Conservation (phyloP, 2,113 vertebrate species). For the Meriones unguiculatus region DNA sequence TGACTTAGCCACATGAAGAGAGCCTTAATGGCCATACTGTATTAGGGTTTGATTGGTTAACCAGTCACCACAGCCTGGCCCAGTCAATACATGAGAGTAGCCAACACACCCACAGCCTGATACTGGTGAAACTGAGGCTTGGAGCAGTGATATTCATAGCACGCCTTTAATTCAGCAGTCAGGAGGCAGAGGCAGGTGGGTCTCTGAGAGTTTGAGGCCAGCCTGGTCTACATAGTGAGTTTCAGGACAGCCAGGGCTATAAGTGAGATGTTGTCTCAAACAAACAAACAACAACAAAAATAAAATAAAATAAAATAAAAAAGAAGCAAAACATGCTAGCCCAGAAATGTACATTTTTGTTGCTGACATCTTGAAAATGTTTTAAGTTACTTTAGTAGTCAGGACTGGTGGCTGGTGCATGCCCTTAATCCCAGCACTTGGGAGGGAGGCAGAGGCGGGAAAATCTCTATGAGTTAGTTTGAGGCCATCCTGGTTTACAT, state of each 20-base stretch:
- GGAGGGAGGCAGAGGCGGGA: neutral
- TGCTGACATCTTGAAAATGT: neutral
- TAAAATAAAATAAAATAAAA: neutral
- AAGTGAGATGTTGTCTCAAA: neutral
- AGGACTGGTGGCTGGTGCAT: neutral
- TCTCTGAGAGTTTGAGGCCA: neutral
- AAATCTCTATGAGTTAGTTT: neutral
- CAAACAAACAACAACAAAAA: neutral
- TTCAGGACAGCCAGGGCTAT: neutral
- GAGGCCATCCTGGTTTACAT: neutral
- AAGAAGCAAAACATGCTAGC: neutral
- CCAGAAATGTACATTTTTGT: neutral
- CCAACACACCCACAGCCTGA: neutral
- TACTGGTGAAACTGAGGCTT: neutral
- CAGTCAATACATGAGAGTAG: neutral
- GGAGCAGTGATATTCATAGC: neutral
- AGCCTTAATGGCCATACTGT: neutral
- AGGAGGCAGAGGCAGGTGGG: neutral
- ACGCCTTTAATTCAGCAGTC: neutral
- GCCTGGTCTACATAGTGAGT: neutral
- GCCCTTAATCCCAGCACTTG: neutral
- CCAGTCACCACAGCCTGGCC: neutral
- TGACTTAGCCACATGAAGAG: neutral
- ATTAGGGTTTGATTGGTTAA: neutral
- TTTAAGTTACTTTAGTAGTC: neutral